A percentile compares a stretch with the other conserved stretches of the same genome.
These are phyloP conservation scores for Drosophila limbata DNA, from an alignment of 2,888 invertebrate species.

Conservation along the genomic window DNA sequence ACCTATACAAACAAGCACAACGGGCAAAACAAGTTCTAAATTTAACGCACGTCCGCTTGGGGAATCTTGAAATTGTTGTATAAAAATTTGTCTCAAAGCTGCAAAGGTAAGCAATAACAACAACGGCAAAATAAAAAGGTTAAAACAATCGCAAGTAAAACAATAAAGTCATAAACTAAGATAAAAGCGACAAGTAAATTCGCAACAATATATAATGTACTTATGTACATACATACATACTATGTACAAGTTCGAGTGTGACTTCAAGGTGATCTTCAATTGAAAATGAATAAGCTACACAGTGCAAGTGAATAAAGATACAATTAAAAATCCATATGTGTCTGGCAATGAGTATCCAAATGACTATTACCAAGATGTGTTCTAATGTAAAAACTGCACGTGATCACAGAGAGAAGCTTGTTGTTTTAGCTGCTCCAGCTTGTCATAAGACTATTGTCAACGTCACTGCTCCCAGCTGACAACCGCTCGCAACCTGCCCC, in stretches of 20 bases:
- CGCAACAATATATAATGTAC: slow-evolving; percentile 16
- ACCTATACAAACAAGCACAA: slow-evolving; percentile 53
- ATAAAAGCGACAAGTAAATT: slow-evolving; percentile 36
- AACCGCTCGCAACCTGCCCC: slow-evolving; percentile 29
- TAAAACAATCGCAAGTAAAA: slow-evolving; percentile 25
- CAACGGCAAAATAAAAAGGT: slow-evolving; percentile 11
- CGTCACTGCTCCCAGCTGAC: slow-evolving; percentile 51
- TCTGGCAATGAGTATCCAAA: not conserved
- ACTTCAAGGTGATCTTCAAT: slow-evolving; percentile 70
- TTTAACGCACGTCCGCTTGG: slow-evolving; percentile 69
- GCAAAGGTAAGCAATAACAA: slow-evolving; percentile 69
- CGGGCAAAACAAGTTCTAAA: slow-evolving; percentile 81
- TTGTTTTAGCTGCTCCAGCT: slow-evolving; percentile 21
- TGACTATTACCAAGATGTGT: not conserved
- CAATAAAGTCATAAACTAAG: slow-evolving; percentile 31
- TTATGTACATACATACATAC: not conserved
- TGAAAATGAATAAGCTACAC: not conserved
- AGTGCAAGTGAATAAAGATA: slow-evolving; percentile 19
- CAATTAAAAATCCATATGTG: slow-evolving; percentile 10
- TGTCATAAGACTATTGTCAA: slow-evolving; percentile 62
- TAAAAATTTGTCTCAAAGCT: slow-evolving; percentile 63
- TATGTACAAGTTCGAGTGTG: slow-evolving; percentile 27
- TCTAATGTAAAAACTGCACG: slow-evolving; percentile 46
- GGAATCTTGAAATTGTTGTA: slow-evolving; percentile 63
- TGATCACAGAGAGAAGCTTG: slow-evolving; percentile 47